Evolutionary conservation across 2,797 vertebrate species (phyloP), one percentile per base, ranked within the genome.

Genomic region (Poeciliopsis infans): DNA sequence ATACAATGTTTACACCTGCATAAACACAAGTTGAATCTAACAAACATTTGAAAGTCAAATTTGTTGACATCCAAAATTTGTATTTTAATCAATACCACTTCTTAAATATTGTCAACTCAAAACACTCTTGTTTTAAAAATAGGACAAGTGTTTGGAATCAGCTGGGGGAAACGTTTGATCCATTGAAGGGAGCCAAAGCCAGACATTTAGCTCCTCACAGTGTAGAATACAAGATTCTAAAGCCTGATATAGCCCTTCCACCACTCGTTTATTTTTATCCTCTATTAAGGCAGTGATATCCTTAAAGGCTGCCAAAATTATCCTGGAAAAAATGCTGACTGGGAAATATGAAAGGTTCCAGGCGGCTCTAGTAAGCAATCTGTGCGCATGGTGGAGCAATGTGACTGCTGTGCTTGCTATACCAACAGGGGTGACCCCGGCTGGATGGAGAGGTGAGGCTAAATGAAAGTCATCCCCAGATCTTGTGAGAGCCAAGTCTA

Each of bases 261-360:
- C 89, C 91, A 89, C 88, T 89, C 87, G 92, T 93, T 95, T 94
- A 94, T 95, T 95, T 95, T 93, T 94, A 94, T 94, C 93, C 93
- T 92, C 93, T 94, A 94, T 95, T 94, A 94, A 93, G 94, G 92
- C 94, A 94, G 94, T 89, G 91, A 95, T 95, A 94, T 95, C 93
- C 93, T 95, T 94, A 94, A 94, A 94, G 93, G 93, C 93, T 95
- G 95, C 94, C 94, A 94, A 94, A 94, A 95, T 94, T 93, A 95
- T 93, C 93, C 94, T 79, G 92, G 88, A 94, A 94, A 70, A 95
- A 95, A 93, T 89, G 95, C 95, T 95, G 95, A 95, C 94, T 88
- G 92, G 86, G 92, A 95, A 95, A 95, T 93, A 94, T 94, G 92
- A 94, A 95, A 92, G 94, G 93, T 95, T 94, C 93, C 94, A 93